phyloP scores from a whole-genome alignment of 1,140 invertebrate genomes.

The Cheumatopsyche charites region DNA sequence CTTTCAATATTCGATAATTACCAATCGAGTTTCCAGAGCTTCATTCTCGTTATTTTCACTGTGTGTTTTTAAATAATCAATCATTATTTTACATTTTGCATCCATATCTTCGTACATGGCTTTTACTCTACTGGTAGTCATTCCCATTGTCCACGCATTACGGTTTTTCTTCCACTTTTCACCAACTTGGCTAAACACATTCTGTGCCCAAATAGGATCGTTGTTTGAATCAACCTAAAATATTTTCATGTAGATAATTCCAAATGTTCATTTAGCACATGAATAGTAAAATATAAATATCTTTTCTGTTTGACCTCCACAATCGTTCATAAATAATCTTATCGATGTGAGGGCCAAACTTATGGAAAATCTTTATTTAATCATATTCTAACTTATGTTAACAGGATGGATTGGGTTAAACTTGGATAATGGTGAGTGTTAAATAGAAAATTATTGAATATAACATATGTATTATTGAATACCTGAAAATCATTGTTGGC shows the following conservation, averaged over 20 bases:
- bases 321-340: no score
- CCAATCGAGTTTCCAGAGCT: conserved; percentile 38
- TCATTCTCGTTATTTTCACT: conserved; percentile 21
- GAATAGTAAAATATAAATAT: no score
- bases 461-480: no score
- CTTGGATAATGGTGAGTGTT: no score
- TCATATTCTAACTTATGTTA: no score
- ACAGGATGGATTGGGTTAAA: no score
- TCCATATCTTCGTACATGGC: conserved; percentile 30
- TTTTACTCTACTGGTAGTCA: conserved; percentile 39
- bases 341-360: no score
- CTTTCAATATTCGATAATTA: no score
- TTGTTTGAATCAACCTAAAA: conserved; percentile 50
- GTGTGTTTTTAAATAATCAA: conserved; percentile 37
- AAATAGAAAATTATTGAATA: no score
- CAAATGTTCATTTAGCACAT: conserved; percentile 44
- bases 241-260: neutral
- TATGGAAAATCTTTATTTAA: no score
- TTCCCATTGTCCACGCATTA: conserved; percentile 28
- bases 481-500: conserved; percentile 53
- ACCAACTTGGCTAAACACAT: conserved; percentile 58
- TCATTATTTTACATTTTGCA: conserved; percentile 28
- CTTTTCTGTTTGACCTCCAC: no score
- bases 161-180: conserved; percentile 60
- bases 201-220: conserved; percentile 56